Conservation (phyloP, 2,797 vertebrate species). For the Apogon talboti region DNA sequence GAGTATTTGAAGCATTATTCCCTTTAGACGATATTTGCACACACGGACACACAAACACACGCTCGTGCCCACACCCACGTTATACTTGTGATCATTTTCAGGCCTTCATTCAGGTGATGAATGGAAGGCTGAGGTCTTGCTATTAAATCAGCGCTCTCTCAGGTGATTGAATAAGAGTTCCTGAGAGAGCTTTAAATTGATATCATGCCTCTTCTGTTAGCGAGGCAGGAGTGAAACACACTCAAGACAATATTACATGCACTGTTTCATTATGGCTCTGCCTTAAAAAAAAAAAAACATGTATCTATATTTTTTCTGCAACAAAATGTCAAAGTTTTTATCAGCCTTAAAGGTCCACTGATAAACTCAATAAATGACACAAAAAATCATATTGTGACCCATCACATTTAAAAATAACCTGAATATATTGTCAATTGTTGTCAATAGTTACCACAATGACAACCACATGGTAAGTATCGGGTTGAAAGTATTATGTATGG, state of each 20-base stretch:
- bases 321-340: too few species aligned
- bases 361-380: too few species aligned
- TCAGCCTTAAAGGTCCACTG: too few species aligned
- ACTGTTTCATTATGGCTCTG: too few species aligned
- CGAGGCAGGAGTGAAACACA: constrained; percentile 12
- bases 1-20: constrained; percentile 25
- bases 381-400: too few species aligned
- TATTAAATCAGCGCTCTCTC: constrained; percentile 47
- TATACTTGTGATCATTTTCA: constrained; percentile 31
- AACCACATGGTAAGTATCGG: too few species aligned
- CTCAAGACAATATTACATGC: neutral
- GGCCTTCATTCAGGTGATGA: constrained; percentile 43
- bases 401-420: too few species aligned
- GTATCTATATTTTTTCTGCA: too few species aligned
- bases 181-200: constrained; percentile 43
- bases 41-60: neutral
- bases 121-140: constrained; percentile 42
- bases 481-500: too few species aligned
- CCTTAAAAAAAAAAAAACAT: too few species aligned
- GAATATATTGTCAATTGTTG: too few species aligned
- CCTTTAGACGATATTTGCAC: constrained; percentile 10
- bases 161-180: constrained; percentile 45
- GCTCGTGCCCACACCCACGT: neutral
- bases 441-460: too few species aligned
- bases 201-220: constrained; percentile 26